Evolutionary conservation across 30 jellyfish, hydroid and myxozoan species (phyloP).

Genomic region (Chrysaora quinquecirrha): DNA sequence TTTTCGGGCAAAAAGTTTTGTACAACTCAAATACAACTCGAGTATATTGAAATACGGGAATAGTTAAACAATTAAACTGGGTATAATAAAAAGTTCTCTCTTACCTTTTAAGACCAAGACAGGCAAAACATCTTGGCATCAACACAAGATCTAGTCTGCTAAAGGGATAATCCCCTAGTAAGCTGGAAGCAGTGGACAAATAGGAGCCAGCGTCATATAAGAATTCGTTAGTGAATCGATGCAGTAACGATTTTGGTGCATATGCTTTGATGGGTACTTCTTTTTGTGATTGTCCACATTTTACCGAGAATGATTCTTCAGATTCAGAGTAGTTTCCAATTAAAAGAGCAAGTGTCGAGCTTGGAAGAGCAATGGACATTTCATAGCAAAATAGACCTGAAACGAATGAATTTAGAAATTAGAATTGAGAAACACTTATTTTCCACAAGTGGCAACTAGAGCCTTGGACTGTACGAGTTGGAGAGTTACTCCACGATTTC

Average conservation of each 20-base stretch:
- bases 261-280: slow-evolving; percentile 57
- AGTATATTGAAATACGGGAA: no score
- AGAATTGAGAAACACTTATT: not conserved
- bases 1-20: no score
- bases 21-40: no score
- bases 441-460: no score
- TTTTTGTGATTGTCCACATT: slow-evolving; percentile 28
- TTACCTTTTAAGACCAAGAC: slow-evolving; percentile 92
- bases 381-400: slow-evolving; percentile 77
- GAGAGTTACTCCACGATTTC: no score
- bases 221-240: slow-evolving; percentile 57
- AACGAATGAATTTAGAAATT: slow-evolving; percentile 6
- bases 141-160: slow-evolving; percentile 78
- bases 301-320: slow-evolving; percentile 3
- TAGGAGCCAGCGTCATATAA: slow-evolving; percentile 52
- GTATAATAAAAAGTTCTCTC: no score
- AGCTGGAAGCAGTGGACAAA: slow-evolving; percentile 49
- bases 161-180: slow-evolving; percentile 86
- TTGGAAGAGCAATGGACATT: slow-evolving; percentile 81
- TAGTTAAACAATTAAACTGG: no score
- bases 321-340: slow-evolving; percentile 57
- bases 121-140: slow-evolving; percentile 90
- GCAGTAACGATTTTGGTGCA: slow-evolving; percentile 63
- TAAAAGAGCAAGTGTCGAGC: slow-evolving; percentile 81
- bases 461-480: no score